Evolutionary conservation across 2,888 invertebrate species (phyloP), one percentile per base, ranked within the genome.

Genomic region (Aspidiotus destructor): DNA sequence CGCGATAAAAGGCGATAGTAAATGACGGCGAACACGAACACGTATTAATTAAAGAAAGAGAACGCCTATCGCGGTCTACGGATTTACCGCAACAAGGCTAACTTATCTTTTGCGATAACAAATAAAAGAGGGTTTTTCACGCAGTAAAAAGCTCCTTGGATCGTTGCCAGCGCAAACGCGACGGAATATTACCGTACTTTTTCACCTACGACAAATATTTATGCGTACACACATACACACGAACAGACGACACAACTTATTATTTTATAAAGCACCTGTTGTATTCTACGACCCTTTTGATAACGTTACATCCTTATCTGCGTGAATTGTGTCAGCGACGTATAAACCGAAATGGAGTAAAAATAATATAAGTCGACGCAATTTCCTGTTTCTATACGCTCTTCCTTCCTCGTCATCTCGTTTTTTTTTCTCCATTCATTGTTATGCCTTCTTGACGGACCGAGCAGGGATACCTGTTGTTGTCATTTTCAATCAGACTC

Each of bases 221-320:
- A 28, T 28, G 28, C 15, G 15, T n/a, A 28, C 28, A 28, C 28
- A 28, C 28, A 28, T 28, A 58, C 67, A 67, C 58, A 52, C 60
- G 58, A 28, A 61, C 67, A 67, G 58, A 67, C 67, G 67, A 67
- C 60, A 67, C 60, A 67, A 67, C 44, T 57, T 67, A 67, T 60
- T 67, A 67, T 67, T 67, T 67, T 67, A 67, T 58, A 57, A 67
- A 67, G 60, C 67, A 67, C 67, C 67, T 67, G 67, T 67, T 67
- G 67, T 57, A 13, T 57, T 42, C 42, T 44, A 40, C 57, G 28
- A 44, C 58, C 67, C 67, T 15, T 42, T 67, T 67, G 58, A 67
- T 67, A 40, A 67, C 67, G 67, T 67, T 58, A 58, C 48, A 67
- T 67, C 67, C 67, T 55, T 65, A 65, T 67, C 58, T 67, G 58